Evolutionary conservation across 2,797 vertebrate species (phyloP), one percentile per base, ranked within the genome.

Genomic region (Acrossocheilus wenchowensis): DNA sequence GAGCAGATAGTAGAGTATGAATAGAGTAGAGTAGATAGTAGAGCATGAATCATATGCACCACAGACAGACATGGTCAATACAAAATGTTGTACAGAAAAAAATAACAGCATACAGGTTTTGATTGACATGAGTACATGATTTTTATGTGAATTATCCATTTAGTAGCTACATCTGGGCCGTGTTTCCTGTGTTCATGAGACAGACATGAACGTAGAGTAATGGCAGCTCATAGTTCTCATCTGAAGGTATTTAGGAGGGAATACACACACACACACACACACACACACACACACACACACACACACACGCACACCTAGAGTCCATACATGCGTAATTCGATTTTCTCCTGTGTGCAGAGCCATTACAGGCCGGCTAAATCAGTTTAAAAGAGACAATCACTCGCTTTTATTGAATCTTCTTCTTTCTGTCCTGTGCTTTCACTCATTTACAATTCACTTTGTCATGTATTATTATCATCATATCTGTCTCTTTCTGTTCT

Each of bases 361-460:
- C 85, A 83, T 88, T 87, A 83, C 57, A 72, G 62, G 74, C 62
- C 9, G 52, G 54, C 69, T 78, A 85, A 90, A 86, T 80, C 77
- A 62, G 87, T 85, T 89, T 88, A 86, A 71, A 69, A 81, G 81
- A 87, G 74, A 83, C 72, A 84, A 73, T 81, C 83, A 86, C 81
- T 73, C 7, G 3, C 45, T 52, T 78, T 88, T 45, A 87, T 87
- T 88, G 50, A 45, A 84, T 89, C 88, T 83, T 75, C 60, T 78
- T 81, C 30, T 74, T 73, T 83, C 68, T 82, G 71, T 82, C 66
- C 73, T 71, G 36, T 52, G 39, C 66, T 83, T 81, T 85, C 60
- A 45, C 39, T 71, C 69, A 54, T 52, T 78, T 73, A 48, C 43
- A 48, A 64, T 78, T 74, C 45, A 80, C 68, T 60, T 30, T 69